Evolutionary conservation across 2,888 invertebrate species (phyloP), one percentile per base, ranked within the genome.

Genomic region (Ashinkailepas kermadecensis): DNA sequence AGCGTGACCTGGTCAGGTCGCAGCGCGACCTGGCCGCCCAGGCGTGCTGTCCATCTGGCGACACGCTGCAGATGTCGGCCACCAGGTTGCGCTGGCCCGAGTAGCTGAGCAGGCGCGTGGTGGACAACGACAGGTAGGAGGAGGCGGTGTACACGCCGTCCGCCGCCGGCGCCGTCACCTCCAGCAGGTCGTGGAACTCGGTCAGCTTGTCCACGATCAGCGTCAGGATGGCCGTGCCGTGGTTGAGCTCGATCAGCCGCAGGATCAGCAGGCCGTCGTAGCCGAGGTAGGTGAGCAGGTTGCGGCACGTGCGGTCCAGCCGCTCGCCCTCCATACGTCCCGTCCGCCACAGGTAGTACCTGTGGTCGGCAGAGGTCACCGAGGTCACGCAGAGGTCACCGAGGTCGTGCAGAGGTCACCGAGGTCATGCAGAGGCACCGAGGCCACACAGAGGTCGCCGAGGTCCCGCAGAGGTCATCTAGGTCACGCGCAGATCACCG

Each of bases 131-230:
- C 6, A 79, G 79, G 25, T 79, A 79, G n/a, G 58, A 58, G 0
- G 79, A 79, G n/a, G 79, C 79, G 7, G 79, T 59, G 25, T 59
- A 79, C 15, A 79, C 79, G 85, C 90, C 89, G 88, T 93, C 92
- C 86, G 96, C 89, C 86, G 94, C 93, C 85, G 90, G 91, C 85
- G 96, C 95, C 86, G 92, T 91, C 82, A 93, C 91, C 85, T 94
- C 93, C 87, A 91, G 91, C 83, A 87, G 86, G 81, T 88, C 87
- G 82, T 93, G 86, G 80, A 87, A 83, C 54, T 86, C 84, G 85
- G 88, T 87, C 83, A 89, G 85, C 82, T 89, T 88, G 83, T 87
- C 87, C n/a, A 86, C 85, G 54, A 86, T 86, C 62, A 86, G 85
- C 57, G 84, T 84, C 15, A 85, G 82, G 83, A 87, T 86, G 74